Evolutionary conservation across 2,888 invertebrate species (phyloP).

Genomic region (Pharmacophagus antenor): DNA sequence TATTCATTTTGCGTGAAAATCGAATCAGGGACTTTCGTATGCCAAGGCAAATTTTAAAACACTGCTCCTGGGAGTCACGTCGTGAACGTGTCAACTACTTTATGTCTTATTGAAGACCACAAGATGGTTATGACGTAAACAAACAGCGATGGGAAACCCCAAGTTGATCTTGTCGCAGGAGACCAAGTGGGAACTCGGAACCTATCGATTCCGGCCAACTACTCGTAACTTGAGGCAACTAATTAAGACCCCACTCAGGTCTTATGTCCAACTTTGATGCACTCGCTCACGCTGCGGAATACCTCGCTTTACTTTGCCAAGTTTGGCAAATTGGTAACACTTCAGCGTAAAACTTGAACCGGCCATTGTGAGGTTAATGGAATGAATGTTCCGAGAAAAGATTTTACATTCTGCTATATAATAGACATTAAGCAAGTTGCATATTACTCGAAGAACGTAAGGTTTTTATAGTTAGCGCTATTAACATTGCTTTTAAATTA

Average conservation of each 20-base stretch:
- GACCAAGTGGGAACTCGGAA: conserved; percentile 24
- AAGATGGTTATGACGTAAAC: not conserved
- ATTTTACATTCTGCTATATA: not conserved
- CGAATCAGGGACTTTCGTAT: no score
- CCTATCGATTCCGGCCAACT: conserved; percentile 36
- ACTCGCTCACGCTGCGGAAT: conserved; percentile 29
- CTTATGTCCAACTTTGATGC: conserved; percentile 37
- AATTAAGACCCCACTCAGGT: conserved; percentile 39
- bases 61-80: no score
- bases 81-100: not conserved
- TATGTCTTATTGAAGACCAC: not conserved
- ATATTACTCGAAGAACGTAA: not conserved
- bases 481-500: no score
- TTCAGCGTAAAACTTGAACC: conserved; percentile 18
- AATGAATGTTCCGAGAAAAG: not conserved
- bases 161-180: conserved; percentile 4
- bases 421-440: not conserved
- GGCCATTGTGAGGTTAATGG: conserved; percentile 11
- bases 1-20: no score
- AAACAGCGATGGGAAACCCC: not conserved
- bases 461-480: not conserved
- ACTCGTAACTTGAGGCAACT: conserved; percentile 37
- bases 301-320: conserved; percentile 27
- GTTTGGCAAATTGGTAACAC: conserved; percentile 28
- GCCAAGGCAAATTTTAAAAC: no score